Conservation (phyloP, 92 coral and sea anemone genomes). For the Pocillopora grandis region DNA sequence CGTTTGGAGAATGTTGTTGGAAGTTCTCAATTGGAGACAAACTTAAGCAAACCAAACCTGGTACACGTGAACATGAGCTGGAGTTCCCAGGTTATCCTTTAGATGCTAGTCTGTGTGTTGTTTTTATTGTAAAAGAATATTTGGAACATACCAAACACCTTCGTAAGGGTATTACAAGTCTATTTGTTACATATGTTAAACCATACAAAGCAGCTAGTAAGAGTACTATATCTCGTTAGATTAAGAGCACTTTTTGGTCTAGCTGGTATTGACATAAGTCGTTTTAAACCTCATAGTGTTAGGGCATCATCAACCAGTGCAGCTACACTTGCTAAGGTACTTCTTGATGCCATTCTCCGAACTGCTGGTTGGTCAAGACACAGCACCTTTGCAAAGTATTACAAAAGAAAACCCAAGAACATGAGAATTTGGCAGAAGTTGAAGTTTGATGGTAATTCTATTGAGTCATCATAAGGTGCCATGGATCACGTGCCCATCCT, state of each 20-base stretch:
- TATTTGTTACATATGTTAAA: constrained; percentile 53
- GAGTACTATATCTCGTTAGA: constrained; percentile 62
- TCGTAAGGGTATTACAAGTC: constrained; percentile 22
- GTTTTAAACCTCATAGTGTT: constrained; percentile 54
- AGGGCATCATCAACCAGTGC: constrained; percentile 38
- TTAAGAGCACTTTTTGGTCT: constrained; percentile 24
- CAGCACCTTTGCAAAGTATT: constrained; percentile 57
- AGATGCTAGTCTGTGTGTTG: constrained; percentile 50
- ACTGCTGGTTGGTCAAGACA: constrained; percentile 57
- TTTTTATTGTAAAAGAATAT: constrained; percentile 26
- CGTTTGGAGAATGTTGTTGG: constrained; percentile 18
- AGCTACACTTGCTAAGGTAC: constrained; percentile 46
- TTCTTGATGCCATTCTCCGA: not conserved
- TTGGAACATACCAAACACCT: constrained; percentile 38
- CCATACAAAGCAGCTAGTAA: constrained; percentile 56
- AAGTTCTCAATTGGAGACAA: constrained; percentile 19
- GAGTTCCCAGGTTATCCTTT: constrained; percentile 28
- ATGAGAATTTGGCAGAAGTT: not conserved
- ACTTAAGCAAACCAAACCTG: constrained; percentile 43
- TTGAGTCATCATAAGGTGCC: no score
- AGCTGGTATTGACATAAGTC: constrained; percentile 29
- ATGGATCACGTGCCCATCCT: no score
- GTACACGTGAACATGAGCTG: constrained; percentile 21
- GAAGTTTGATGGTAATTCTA: no score
- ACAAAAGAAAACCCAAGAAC: constrained; percentile 34